Conservation (phyloP, 2,113 vertebrate species). For the Rousettus leschenaultii region DNA sequence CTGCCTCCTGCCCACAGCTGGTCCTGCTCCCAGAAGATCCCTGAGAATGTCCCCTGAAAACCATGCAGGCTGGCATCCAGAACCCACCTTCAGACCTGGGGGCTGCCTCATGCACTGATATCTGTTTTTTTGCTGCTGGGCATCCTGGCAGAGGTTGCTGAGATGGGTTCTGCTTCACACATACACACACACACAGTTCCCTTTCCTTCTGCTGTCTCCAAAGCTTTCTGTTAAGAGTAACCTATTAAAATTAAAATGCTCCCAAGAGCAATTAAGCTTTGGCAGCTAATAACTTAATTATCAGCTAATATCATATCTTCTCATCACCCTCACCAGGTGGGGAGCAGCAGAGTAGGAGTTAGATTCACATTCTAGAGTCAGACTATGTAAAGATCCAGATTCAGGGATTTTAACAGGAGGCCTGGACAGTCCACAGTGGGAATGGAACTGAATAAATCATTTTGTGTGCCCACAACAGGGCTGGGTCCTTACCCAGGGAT, state of each 20-base stretch:
- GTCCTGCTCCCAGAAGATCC: neutral
- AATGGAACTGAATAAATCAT: accelerated
- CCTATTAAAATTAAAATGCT: conserved; percentile 24
- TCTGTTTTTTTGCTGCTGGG: neutral
- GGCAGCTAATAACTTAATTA: conserved; percentile 21
- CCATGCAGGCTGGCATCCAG: neutral
- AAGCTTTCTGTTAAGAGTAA: neutral
- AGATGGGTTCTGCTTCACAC: neutral
- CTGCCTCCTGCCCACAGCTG: neutral
- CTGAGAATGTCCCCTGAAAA: neutral
- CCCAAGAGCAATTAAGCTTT: neutral
- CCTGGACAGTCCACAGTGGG: accelerated
- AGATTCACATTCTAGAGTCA: neutral
- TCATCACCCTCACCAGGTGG: accelerated
- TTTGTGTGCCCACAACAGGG: neutral
- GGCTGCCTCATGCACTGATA: accelerated
- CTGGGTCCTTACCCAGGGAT: neutral
- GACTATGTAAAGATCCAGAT: neutral
- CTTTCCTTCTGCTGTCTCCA: neutral
- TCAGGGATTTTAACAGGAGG: neutral
- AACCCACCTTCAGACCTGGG: neutral
- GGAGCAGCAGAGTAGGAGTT: neutral
- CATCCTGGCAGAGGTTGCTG: neutral
- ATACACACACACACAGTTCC: neutral
- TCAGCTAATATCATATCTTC: neutral